Base-by-base conservation (phyloP, 2,113 vertebrate species). In the Xiphias gladius region DNA sequence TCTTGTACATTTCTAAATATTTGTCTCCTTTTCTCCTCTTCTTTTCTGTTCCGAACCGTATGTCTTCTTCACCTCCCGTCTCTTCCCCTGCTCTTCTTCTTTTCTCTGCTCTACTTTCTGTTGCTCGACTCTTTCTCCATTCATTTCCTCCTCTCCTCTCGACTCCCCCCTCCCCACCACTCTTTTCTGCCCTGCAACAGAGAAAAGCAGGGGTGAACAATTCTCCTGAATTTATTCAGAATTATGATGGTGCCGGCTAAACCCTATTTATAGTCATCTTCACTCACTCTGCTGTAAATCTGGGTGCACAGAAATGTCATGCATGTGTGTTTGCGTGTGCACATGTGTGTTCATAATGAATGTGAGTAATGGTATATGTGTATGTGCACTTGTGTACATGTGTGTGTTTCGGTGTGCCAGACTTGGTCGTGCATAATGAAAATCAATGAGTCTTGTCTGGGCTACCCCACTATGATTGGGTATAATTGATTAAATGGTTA, bases 121-220 rank as follows among this genome's bases (percentile, higher is more conserved):
- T 12, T 24, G 32, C 67, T 62, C 58, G 10, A 28, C 54, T 14
- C 69, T 26, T 68, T 59, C 28, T 70, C 67, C 72, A 41, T 69
- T 73, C 43, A 66, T 24, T n/a, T 57, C 43, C 7, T 1, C 46
- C 32, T 48, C 58, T n/a, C 46, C 48, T 12, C 46, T 30, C 35
- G 4, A 17, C 68, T 16, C 17, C 5, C 24, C 1, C 8, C 35
- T 16, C 41, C 17, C 32, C 59, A 22, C 28, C 10, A 16, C 67
- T 30, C 26, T 57, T 86, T 89, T 87, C 85, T 91, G 81, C 90
- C 86, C 87, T 85, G 89, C 90, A 89, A 91, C 90, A 91, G 89
- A 87, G 57, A 59, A 70, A 87, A 69, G 68, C 58, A 9, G 30
- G 55, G 52, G 43, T 76, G 81, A 86, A 75, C 73, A 80, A 43